phyloP scores from a whole-genome alignment of 2,888 invertebrate genomes.

The Tetragonula carbonaria region DNA sequence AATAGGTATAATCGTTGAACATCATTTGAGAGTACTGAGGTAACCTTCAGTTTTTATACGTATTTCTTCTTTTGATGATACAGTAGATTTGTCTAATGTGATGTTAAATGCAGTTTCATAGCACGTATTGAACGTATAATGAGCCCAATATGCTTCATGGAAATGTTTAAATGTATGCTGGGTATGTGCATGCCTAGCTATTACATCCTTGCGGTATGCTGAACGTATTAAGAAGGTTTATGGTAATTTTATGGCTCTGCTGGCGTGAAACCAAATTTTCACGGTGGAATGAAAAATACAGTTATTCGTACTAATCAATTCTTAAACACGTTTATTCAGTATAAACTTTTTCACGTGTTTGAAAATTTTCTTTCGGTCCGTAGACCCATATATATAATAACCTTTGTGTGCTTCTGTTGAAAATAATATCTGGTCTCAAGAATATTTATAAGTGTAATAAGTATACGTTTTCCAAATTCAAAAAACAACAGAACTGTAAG shows the following conservation, averaged over 20 bases:
- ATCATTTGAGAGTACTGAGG: conserved; percentile 65
- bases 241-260: background rate
- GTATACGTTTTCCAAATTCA: background rate
- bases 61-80: background rate
- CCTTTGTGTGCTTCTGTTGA: background rate
- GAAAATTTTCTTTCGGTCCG: background rate
- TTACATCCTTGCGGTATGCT: conserved; percentile 58
- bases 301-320: background rate
- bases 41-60: background rate
- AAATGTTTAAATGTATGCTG: conserved; percentile 77
- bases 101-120: conserved; percentile 70
- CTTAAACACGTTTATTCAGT: background rate
- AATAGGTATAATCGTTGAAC: conserved; percentile 56
- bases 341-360: background rate
- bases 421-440: background rate
- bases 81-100: background rate
- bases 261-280: background rate
- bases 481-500: background rate
- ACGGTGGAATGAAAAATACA: background rate
- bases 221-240: background rate
- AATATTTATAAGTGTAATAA: background rate
- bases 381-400: background rate
- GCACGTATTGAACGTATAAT: conserved; percentile 72
- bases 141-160: conserved; percentile 75
- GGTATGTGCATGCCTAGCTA: conserved; percentile 60